Evolutionary conservation across 2,797 vertebrate genomes (phyloP), one percentile per base, ranked within the genome.

Genomic region (Myotis pilosus): DNA sequence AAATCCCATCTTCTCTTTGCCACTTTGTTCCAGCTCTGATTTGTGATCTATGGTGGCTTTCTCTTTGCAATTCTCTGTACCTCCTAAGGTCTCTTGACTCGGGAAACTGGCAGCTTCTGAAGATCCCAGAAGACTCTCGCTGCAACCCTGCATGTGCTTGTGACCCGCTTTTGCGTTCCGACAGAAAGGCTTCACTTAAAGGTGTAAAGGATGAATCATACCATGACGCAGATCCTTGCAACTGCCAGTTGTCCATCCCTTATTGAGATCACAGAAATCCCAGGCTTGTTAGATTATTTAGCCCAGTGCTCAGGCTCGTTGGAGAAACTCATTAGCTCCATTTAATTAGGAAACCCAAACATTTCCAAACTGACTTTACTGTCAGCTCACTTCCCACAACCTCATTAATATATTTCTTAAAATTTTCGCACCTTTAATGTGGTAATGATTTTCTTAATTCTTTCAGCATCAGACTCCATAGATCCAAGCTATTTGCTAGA

Each of bases 381-480:
- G 71, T 93, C 92, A 96, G 83, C 55, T 22, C 64, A n/a, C 83
- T 93, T 92, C 74, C 90, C 69, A 82, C 89, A 55, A 89, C 90
- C 49, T 95, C 96, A 92, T 94, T 97, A 96, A 95, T 96, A 97
- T 76, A 84, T 96, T 96, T 96, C 95, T 95, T 97, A 78, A 90
- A 60, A 57, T 64, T 94, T 97, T 97, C 97, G 72, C 95, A 97
- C 76, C 96, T 97, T 97, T 97, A 98, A 94, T 82, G 88, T 96
- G 90, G 87, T 96, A 97, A 97, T 97, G 96, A 95, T 97, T 98
- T 97, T 96, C 0, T 1, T 87, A 83, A 94, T 96, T 93, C 81
- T 69, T 88, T 91, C n/a, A 75, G 51, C 72, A 84, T 68, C 64
- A 64, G 41, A 80, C 62, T 82, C 60, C 41, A 22, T 36, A 74